Evolutionary conservation across 1,140 invertebrate genomes (phyloP).

Genomic region (Sycobia sp.): DNA sequence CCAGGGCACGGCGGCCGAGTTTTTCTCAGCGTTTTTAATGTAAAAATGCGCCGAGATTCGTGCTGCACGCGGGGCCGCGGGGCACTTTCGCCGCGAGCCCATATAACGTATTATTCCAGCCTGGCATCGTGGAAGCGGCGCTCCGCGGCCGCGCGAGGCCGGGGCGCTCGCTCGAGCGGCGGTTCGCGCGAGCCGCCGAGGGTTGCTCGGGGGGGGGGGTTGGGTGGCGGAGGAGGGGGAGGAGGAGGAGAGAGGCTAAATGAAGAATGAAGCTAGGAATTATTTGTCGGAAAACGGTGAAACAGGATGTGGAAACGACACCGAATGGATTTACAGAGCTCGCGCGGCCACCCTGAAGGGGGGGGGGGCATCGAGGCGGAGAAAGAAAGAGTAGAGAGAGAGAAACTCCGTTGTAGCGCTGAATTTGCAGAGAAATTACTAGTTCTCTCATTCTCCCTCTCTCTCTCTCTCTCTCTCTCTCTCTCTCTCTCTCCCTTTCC

Average conservation of each 20-base stretch:
- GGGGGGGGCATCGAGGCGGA: neutral
- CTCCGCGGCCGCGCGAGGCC: constrained; percentile 38
- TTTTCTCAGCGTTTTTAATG: constrained; percentile 64
- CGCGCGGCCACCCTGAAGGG: constrained; percentile 5
- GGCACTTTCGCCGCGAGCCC: no score
- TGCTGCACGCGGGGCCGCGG: constrained; percentile 6
- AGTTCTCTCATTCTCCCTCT: neutral
- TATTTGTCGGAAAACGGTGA: constrained; percentile 63
- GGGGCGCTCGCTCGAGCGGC: constrained; percentile 60
- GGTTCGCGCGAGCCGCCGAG: constrained; percentile 64
- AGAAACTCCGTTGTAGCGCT: neutral
- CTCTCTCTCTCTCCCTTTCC: no score
- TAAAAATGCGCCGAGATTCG: constrained; percentile 51
- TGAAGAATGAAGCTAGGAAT: constrained; percentile 64
- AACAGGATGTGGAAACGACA: constrained; percentile 64
- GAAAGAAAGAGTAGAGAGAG: neutral
- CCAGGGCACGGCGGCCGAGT: constrained; percentile 40
- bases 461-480: no score
- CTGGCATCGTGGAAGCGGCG: no score
- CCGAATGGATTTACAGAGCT: constrained; percentile 57
- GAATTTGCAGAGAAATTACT: no score
- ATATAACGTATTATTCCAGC: no score
- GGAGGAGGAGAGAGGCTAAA: no score
- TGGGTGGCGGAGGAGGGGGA: no score
- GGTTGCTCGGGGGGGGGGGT: no score